Evolutionary conservation across 1,140 invertebrate genomes (phyloP).

Genomic region (Ectropis grisescens): DNA sequence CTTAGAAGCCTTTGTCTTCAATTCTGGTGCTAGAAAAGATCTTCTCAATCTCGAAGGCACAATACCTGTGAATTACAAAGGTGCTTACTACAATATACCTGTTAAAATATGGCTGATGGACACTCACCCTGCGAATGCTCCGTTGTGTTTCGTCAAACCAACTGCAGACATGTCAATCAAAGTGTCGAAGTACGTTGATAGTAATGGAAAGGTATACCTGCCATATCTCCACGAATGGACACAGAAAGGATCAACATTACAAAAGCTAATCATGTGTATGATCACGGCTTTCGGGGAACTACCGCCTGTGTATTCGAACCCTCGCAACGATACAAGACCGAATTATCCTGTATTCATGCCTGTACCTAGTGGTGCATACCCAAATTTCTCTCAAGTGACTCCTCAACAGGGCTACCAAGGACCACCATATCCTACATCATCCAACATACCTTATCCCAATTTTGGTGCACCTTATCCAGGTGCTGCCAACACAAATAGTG

Average conservation of each 20-base stretch:
- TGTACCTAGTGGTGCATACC: slow-evolving; percentile 61
- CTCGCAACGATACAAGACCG: slow-evolving; percentile 65
- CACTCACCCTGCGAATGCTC: slow-evolving; percentile 96
- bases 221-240: slow-evolving; percentile 98
- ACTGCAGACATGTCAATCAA: slow-evolving; percentile 97
- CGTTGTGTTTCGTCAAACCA: slow-evolving; percentile 98
- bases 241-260: slow-evolving; percentile 84
- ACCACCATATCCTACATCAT: slow-evolving; percentile 40
- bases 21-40: slow-evolving; percentile 88
- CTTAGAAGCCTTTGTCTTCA: slow-evolving; percentile 81
- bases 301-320: slow-evolving; percentile 92
- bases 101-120: slow-evolving; percentile 97
- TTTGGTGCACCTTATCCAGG: slow-evolving; percentile 52
- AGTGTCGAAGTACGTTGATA: slow-evolving; percentile 93
- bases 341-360: slow-evolving; percentile 80
- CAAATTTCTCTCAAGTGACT: slow-evolving; percentile 37
- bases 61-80: slow-evolving; percentile 93
- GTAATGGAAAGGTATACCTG: slow-evolving; percentile 95
- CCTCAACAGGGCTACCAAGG: slow-evolving; percentile 52
- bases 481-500: slow-evolving; percentile 39
- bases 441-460: slow-evolving; percentile 50
- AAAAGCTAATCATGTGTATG: slow-evolving; percentile 92
- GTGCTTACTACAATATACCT: slow-evolving; percentile 95
- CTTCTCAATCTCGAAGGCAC: slow-evolving; percentile 91
- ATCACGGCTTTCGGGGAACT: slow-evolving; percentile 93